Percentiles rank a stretch among this genome's conserved stretches.
These are phyloP conservation scores for Semnornis frantzii DNA, from an alignment of 2,113 vertebrate species.

Conservation along the genomic window DNA sequence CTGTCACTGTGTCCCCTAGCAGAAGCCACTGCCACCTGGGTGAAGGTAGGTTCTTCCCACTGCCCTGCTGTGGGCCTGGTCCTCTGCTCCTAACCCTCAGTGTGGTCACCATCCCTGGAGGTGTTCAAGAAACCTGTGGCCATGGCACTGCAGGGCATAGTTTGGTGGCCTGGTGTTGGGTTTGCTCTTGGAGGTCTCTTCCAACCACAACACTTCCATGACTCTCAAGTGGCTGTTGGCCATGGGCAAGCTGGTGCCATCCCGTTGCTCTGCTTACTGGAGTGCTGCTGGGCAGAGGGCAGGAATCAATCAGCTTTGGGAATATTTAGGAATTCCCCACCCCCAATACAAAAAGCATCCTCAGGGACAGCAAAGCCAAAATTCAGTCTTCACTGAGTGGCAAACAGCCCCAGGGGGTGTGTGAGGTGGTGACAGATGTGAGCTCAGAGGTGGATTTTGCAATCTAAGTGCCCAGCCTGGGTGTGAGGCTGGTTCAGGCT, in stretches of 20 bases:
- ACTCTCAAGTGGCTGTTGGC: neutral
- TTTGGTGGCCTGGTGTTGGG: too few relatives aligned
- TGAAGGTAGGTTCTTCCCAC: neutral
- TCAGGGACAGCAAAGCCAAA: neutral
- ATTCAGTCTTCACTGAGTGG: fast-evolving
- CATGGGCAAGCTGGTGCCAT: neutral
- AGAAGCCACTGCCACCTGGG: neutral
- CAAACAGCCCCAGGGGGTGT: fast-evolving
- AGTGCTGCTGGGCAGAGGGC: neutral
- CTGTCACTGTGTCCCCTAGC: neutral
- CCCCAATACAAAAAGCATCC: neutral
- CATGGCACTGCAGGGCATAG: too few relatives aligned
- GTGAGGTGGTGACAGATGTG: fast-evolving
- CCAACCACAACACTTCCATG: too few relatives aligned
- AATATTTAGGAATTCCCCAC: neutral
- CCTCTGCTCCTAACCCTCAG: neutral
- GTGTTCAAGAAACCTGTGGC: too few relatives aligned
- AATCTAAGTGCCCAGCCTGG: neutral
- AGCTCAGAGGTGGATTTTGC: neutral
- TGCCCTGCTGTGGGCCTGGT: neutral
- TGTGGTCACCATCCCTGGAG: too few relatives aligned
- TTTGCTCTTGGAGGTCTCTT: too few relatives aligned
- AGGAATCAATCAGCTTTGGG: neutral
- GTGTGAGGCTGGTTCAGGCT: fast-evolving
- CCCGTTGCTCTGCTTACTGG: neutral